phyloP scores from a whole-genome alignment of 2,797 vertebrate genomes.

The Schizopygopsis pylzovi region DNA sequence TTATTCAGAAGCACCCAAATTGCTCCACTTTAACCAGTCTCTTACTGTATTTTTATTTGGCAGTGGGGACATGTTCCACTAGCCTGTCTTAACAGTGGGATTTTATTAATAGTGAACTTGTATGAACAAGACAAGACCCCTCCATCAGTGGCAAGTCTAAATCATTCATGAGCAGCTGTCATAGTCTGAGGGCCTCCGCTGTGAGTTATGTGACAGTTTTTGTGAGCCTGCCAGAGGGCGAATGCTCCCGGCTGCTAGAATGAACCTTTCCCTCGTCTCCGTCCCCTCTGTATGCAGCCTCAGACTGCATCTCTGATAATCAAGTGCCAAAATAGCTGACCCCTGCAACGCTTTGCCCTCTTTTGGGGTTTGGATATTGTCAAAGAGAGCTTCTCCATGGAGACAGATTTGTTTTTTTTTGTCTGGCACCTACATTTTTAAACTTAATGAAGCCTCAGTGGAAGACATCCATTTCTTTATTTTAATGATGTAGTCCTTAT shows the following conservation, averaged over 20 bases:
- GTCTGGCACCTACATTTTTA: constrained; percentile 20
- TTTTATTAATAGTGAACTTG: constrained; percentile 63
- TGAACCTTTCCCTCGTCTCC: constrained; percentile 23
- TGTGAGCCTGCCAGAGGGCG: constrained; percentile 55
- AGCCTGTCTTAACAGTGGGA: constrained; percentile 37
- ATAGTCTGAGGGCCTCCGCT: constrained; percentile 44
- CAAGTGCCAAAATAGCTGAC: constrained; percentile 45
- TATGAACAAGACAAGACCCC: constrained; percentile 60
- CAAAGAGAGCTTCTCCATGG: constrained; percentile 29
- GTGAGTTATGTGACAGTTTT: constrained; percentile 54
- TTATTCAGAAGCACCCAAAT: neutral
- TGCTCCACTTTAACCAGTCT: constrained; percentile 32
- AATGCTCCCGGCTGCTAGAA: constrained; percentile 42
- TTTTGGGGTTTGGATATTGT: constrained; percentile 38
- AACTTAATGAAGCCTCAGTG: constrained; percentile 9
- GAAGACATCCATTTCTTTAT: constrained; percentile 28
- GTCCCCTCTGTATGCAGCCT: constrained; percentile 37
- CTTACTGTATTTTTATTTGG: constrained; percentile 36
- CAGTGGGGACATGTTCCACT: constrained; percentile 33
- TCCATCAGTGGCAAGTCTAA: constrained; percentile 59
- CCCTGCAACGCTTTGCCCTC: constrained; percentile 10
- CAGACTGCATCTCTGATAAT: constrained; percentile 45
- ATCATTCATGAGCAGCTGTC: constrained; percentile 70
- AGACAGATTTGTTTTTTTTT: constrained; percentile 28
- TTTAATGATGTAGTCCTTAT: constrained; percentile 27